phyloP scores from a whole-genome alignment of 2,888 invertebrate species.

The Agrypnus murinus region DNA sequence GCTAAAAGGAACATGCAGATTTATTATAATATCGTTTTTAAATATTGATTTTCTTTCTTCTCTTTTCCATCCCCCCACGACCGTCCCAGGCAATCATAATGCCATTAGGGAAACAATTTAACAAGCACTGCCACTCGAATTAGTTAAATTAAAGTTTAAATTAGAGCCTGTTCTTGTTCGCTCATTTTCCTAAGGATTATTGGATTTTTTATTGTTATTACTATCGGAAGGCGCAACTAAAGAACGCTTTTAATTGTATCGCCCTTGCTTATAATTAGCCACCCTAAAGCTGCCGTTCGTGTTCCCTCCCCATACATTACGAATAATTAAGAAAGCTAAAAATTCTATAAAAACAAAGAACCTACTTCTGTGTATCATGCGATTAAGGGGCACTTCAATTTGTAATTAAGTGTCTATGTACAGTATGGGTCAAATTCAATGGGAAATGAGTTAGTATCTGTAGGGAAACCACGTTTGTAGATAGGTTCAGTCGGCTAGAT shows the following conservation, averaged over 20 bases:
- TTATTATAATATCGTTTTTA: slow-evolving; percentile 55
- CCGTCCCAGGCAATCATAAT: slow-evolving; percentile 55
- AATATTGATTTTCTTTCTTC: slow-evolving; percentile 52
- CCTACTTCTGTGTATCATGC: too few relatives aligned
- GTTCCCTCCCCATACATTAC: background rate
- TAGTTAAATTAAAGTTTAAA: slow-evolving; percentile 60
- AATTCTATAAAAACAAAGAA: background rate
- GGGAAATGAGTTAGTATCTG: too few relatives aligned
- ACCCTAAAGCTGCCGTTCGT: slow-evolving; percentile 41
- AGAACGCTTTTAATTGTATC: slow-evolving; percentile 49
- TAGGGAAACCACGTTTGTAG: too few relatives aligned
- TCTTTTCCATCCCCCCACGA: slow-evolving; percentile 18
- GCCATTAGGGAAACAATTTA: slow-evolving; percentile 59
- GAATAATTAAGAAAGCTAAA: slow-evolving; percentile 43
- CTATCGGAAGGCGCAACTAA: slow-evolving; percentile 52
- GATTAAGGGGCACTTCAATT: too few relatives aligned
- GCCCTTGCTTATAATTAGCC: slow-evolving; percentile 45
- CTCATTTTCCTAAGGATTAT: slow-evolving; percentile 50
- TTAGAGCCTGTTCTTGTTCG: slow-evolving; percentile 48
- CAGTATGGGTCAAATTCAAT: too few relatives aligned
- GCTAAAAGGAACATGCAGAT: slow-evolving; percentile 40
- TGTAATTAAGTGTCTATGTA: too few relatives aligned
- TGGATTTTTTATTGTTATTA: slow-evolving; percentile 53
- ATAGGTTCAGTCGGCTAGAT: too few relatives aligned
- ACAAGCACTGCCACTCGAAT: slow-evolving; percentile 57